Percentiles rank a stretch among this genome's conserved stretches.
Conservation (phyloP, 2,888 invertebrate species). For the Amblyjoppa fuscipennis region DNA sequence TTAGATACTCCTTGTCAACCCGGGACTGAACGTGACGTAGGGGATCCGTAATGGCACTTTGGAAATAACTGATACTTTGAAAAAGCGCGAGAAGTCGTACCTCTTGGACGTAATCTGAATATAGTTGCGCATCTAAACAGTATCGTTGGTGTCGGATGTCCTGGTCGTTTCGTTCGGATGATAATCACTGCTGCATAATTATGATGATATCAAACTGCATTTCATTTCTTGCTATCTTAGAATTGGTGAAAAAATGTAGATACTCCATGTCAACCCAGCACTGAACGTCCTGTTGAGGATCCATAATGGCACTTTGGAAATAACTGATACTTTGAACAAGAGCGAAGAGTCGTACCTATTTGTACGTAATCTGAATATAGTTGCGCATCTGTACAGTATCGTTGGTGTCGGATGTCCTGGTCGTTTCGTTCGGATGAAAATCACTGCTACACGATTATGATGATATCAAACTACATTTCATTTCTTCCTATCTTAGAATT, state of each 20-base stretch:
- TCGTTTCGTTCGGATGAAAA: background rate
- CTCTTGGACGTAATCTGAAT: conserved; percentile 76
- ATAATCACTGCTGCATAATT: background rate
- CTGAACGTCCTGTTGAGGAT: too few species aligned
- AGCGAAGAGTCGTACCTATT: too few species aligned
- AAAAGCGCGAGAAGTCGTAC: too few species aligned
- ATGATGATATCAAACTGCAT: background rate
- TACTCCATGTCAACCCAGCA: too few species aligned
- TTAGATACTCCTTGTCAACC: too few species aligned
- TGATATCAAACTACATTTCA: background rate
- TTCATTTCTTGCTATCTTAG: conserved; percentile 68
- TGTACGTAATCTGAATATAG: conserved; percentile 79
- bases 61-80: too few species aligned
- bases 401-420: conserved; percentile 62
- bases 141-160: conserved; percentile 61
- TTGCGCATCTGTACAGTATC: conserved; percentile 69
- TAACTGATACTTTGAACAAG: too few species aligned
- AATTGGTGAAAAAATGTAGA: too few species aligned
- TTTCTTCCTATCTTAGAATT: conserved; percentile 68
- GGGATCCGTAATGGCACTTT: too few species aligned
- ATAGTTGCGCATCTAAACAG: conserved; percentile 75
- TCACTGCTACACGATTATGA: background rate
- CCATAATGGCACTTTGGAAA: too few species aligned
- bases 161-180: background rate
- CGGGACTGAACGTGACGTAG: too few species aligned